Base-by-base conservation (phyloP, 2,888 invertebrate genomes). In the Agriopis leucophaearia region DNA sequence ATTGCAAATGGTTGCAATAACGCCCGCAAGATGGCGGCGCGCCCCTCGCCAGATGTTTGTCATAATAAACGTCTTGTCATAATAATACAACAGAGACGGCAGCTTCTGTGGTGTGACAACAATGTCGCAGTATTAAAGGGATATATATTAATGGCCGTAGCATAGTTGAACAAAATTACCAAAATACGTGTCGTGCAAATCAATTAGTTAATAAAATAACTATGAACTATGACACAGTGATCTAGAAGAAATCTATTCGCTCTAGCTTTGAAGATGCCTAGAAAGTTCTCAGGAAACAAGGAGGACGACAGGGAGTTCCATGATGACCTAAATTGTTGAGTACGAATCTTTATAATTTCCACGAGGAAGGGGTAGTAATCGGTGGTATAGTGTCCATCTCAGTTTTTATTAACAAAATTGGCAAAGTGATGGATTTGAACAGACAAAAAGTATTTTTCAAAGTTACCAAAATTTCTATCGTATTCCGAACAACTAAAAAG, bases 21-120 rank as follows among this genome's bases (percentile, higher is more conserved):
- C 83, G 82, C 83, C 82, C 79, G 79, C 79, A 78, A 81, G 81
- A 83, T 78, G 80, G 71, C 72, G 44, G 27, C 27, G 3, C 72
- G 51, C 75, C 64, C 76, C 77, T 75, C 78, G 75, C 74, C 71
- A 64, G 61, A 64, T 66, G 66, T 73, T 77, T 76, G 72, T 78
- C 79, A 79, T 78, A 76, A 79, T 76, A 75, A 77, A 77, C 71
- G 75, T 61, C 62, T 67, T 70, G 62, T 66, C 66, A 66, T 51
- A 66, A 27, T 27, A 27, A 66, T 35, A 62, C 47, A n/a, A 44
- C 38, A n/a, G 60, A 15, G 36, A 56, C 18, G 16, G 50, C 27
- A 15, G 51, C 40, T 63, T 64, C 35, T 51, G 16, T 57, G 45
- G 13, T 35, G 58, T 40, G 59, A 40, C 35, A 15, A 27, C 16